Conservation (phyloP, 2,797 vertebrate genomes). For the Enteromius anoplus region DNA sequence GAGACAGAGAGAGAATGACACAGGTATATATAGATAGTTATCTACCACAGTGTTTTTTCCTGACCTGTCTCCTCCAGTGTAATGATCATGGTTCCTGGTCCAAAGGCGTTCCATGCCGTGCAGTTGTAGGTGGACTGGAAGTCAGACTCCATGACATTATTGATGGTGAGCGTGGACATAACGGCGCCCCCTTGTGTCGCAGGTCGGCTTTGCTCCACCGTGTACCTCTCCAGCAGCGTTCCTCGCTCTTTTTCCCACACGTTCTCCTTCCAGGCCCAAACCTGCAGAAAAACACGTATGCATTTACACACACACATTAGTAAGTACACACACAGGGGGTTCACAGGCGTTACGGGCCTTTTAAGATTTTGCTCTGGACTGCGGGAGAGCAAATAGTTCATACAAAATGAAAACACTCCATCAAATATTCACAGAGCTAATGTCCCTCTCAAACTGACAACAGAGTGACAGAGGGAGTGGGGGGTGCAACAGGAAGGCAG, state of each 20-base stretch:
- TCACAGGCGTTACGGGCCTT: slow-evolving; percentile 47
- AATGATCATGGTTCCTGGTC: slow-evolving; percentile 92
- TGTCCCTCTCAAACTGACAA: slow-evolving; percentile 66
- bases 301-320: slow-evolving; percentile 45
- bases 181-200: slow-evolving; percentile 85
- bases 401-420: slow-evolving; percentile 70
- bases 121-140: slow-evolving; percentile 97
- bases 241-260: slow-evolving; percentile 92
- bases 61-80: slow-evolving; percentile 86
- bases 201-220: slow-evolving; percentile 86
- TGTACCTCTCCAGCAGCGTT: slow-evolving; percentile 88
- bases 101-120: slow-evolving; percentile 95
- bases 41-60: neutral
- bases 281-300: slow-evolving; percentile 71
- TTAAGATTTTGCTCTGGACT: slow-evolving; percentile 67
- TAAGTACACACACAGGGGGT: slow-evolving; percentile 27
- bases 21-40: slow-evolving; percentile 44
- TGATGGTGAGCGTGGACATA: slow-evolving; percentile 93
- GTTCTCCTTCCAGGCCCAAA: slow-evolving; percentile 98
- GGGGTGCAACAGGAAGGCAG: neutral
- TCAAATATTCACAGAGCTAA: slow-evolving; percentile 75
- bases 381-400: slow-evolving; percentile 61
- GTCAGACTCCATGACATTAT: slow-evolving; percentile 92
- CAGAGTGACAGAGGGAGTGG: slow-evolving; percentile 26
- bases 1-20: neutral